phyloP scores from a whole-genome alignment of 2,888 invertebrate species.

The Aporophyla nigra region DNA sequence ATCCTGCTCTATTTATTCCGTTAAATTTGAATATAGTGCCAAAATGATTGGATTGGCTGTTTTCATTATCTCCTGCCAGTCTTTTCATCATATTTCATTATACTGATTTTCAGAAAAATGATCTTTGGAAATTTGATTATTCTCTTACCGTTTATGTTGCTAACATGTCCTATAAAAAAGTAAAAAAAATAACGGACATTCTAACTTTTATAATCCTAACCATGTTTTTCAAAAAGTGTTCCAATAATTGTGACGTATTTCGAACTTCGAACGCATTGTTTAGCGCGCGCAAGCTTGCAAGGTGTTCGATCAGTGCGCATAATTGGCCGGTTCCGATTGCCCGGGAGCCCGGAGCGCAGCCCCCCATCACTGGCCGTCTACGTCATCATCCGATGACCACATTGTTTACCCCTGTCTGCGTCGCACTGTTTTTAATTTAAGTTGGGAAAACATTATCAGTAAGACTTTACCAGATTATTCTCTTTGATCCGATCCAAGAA shows the following conservation, averaged over 20 bases:
- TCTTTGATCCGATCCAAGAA: not conserved
- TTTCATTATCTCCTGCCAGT: not conserved
- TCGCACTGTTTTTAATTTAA: slow-evolving; percentile 29
- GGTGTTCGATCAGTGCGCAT: slow-evolving; percentile 83
- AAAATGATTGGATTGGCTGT: not conserved
- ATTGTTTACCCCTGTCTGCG: slow-evolving; percentile 63
- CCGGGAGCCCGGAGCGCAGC: slow-evolving; percentile 64
- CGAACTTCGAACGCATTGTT: slow-evolving; percentile 47
- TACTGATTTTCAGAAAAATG: not conserved
- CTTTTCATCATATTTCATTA: not conserved
- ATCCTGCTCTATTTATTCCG: not conserved
- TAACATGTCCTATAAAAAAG: not conserved
- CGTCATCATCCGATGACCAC: slow-evolving; percentile 63
- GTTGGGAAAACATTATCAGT: not conserved
- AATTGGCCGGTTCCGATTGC: slow-evolving; percentile 87
- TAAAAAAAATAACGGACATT: not conserved
- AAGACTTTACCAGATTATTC: not conserved
- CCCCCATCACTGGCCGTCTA: slow-evolving; percentile 55
- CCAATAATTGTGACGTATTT: slow-evolving; percentile 35
- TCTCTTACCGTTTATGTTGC: not conserved
- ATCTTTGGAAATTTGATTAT: no score
- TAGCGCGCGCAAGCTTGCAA: slow-evolving; percentile 76
- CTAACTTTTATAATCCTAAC: not conserved
- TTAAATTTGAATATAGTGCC: not conserved
- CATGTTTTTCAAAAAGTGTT: slow-evolving; percentile 14